These are phyloP conservation scores for Elgonia sp. DNA, from an alignment of 2,888 invertebrate species.

Conservation along the genomic window DNA sequence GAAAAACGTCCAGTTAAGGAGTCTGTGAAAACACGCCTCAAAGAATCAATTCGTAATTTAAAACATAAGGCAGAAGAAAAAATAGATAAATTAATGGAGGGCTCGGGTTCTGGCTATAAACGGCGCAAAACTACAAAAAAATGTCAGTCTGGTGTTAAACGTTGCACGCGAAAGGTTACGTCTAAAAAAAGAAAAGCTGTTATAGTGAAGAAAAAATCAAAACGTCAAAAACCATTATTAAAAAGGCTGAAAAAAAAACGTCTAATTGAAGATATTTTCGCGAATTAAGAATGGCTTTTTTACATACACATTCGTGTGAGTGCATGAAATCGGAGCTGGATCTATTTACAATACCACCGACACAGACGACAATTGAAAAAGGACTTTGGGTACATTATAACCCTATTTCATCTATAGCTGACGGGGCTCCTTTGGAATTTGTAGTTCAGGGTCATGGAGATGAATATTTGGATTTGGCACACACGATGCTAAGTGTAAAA, in stretches of 20 bases:
- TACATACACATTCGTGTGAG: constrained; percentile 22
- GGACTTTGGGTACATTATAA: constrained; percentile 77
- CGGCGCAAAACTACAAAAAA: neutral
- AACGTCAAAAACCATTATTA: no score
- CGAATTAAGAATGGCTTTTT: constrained; percentile 11
- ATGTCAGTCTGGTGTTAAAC: neutral
- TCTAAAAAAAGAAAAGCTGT: neutral
- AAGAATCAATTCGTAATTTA: neutral
- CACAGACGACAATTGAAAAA: no score
- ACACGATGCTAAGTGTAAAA: constrained; percentile 69
- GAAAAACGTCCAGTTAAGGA: neutral
- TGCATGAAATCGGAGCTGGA: constrained; percentile 62
- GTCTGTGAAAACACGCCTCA: neutral
- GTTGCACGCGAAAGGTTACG: neutral
- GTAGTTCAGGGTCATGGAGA: constrained; percentile 72
- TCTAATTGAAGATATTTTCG: neutral
- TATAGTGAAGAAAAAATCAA: no score
- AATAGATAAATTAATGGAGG: constrained; percentile 5
- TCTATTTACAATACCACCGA: constrained; percentile 78
- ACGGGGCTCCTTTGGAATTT: constrained; percentile 79
- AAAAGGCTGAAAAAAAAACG: no score
- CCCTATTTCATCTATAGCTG: no score
- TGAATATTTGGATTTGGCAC: constrained; percentile 79
- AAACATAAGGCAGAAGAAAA: constrained; percentile 1
- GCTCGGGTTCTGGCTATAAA: constrained; percentile 14